phyloP scores from a whole-genome alignment of 2,797 vertebrate genomes.

The Petrocephalus schoutedeni region DNA sequence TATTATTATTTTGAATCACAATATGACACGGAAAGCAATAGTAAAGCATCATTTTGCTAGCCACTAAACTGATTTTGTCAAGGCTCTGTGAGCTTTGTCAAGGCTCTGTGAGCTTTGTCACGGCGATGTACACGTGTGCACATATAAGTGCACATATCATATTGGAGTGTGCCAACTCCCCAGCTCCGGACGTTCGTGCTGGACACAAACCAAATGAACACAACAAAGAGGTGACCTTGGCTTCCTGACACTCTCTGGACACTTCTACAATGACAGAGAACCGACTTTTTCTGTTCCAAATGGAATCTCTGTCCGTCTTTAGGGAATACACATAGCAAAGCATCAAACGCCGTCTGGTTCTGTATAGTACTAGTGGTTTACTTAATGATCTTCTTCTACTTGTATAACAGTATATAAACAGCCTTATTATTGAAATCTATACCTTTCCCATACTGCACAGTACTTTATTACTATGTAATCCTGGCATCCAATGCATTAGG shows the following conservation, averaged over 20 bases:
- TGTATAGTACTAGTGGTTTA: not conserved
- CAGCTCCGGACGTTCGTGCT: not conserved
- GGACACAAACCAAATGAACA: not conserved
- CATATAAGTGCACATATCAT: not conserved
- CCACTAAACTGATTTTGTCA: not conserved
- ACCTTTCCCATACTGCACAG: not conserved
- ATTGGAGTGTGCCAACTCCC: not conserved
- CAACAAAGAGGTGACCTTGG: not conserved
- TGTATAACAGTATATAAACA: not conserved
- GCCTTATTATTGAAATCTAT: not conserved
- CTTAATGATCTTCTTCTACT: not conserved
- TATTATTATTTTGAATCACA: not conserved
- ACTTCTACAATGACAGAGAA: not conserved
- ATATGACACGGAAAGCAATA: not conserved
- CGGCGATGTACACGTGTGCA: not conserved
- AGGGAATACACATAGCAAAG: not conserved
- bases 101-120: not conserved
- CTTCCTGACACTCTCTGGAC: not conserved
- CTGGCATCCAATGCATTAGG: not conserved
- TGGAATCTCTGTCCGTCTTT: not conserved
- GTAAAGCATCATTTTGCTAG: not conserved
- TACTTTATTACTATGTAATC: not conserved
- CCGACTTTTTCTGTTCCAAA: not conserved
- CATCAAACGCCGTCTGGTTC: not conserved
- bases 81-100: not conserved